Percentiles rank a stretch among this genome's conserved stretches.
Evolutionary conservation across 2,113 vertebrate species (phyloP).

Genomic region (Zapus hudsonius): DNA sequence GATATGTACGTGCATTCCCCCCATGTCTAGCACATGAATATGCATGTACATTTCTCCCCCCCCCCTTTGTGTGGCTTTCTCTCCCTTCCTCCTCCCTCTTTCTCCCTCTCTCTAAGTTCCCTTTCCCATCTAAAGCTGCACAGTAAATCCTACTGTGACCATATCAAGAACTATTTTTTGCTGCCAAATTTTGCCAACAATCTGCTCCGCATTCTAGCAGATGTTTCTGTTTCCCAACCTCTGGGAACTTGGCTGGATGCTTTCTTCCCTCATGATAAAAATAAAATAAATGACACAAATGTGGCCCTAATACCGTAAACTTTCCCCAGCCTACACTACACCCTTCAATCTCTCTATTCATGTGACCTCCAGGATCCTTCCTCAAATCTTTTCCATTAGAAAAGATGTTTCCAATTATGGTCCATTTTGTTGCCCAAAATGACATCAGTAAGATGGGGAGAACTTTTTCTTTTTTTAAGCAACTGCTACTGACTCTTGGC

Average conservation of each 20-base stretch:
- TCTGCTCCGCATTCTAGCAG: slow-evolving; percentile 82
- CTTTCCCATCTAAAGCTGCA: slow-evolving; percentile 78
- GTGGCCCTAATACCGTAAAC: slow-evolving; percentile 53
- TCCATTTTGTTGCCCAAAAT: slow-evolving; percentile 47
- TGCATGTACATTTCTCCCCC: not conserved
- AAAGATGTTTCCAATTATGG: slow-evolving; percentile 71
- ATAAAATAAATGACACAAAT: slow-evolving; percentile 83
- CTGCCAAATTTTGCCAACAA: slow-evolving; percentile 84
- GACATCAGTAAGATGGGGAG: slow-evolving; percentile 13
- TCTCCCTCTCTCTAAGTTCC: slow-evolving; percentile 68
- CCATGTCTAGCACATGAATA: too few species aligned
- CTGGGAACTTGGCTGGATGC: slow-evolving; percentile 75
- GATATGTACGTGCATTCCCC: slow-evolving; percentile 11
- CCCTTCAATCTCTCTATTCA: slow-evolving; percentile 12
- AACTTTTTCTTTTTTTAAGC: not conserved
- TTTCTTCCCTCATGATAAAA: slow-evolving; percentile 73
- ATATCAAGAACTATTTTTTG: slow-evolving; percentile 81
- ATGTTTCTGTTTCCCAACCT: slow-evolving; percentile 84
- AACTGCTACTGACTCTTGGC: not conserved
- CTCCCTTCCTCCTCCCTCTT: too few species aligned
- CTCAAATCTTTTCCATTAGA: slow-evolving; percentile 44
- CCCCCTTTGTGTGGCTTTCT: not conserved
- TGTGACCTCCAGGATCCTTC: slow-evolving; percentile 36
- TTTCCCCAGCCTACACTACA: not conserved
- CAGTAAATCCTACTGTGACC: slow-evolving; percentile 77